Percentiles rank a stretch among this genome's conserved stretches.
These are phyloP conservation scores for Mormyrus iriodes DNA, from an alignment of 2,113 vertebrate species.

Conservation along the genomic window DNA sequence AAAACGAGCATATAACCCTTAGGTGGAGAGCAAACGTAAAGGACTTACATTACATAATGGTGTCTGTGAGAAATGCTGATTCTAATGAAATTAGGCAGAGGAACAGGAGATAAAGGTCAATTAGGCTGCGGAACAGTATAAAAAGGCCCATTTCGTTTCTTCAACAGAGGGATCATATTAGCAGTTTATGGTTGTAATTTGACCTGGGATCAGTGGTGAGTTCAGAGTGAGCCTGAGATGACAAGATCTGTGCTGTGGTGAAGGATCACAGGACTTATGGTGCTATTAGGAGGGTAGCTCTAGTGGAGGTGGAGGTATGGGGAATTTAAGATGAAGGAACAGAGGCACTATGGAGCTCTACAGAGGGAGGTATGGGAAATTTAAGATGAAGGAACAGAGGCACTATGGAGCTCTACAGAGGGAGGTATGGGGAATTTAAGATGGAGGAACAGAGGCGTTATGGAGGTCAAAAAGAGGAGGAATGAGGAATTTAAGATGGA, in stretches of 20 bases:
- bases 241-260: background rate
- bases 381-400: no score
- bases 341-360: no score
- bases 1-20: background rate
- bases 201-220: background rate
- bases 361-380: no score
- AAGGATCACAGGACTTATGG: background rate
- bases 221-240: background rate
- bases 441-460: no score
- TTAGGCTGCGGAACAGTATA: constrained; percentile 3
- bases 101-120: constrained; percentile 7
- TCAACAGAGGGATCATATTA: background rate
- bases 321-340: background rate
- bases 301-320: background rate
- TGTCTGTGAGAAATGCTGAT: background rate
- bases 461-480: no score
- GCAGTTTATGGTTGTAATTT: background rate
- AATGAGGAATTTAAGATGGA: background rate
- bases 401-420: no score
- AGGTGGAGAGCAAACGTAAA: background rate
- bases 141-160: background rate
- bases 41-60: background rate
- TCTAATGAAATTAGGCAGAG: constrained; percentile 4
- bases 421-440: no score
- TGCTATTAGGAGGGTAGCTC: background rate